Percentiles rank a stretch among this genome's conserved stretches.
Evolutionary conservation across 2,113 vertebrate species (phyloP).

Genomic region (Lamprologus speciosus): DNA sequence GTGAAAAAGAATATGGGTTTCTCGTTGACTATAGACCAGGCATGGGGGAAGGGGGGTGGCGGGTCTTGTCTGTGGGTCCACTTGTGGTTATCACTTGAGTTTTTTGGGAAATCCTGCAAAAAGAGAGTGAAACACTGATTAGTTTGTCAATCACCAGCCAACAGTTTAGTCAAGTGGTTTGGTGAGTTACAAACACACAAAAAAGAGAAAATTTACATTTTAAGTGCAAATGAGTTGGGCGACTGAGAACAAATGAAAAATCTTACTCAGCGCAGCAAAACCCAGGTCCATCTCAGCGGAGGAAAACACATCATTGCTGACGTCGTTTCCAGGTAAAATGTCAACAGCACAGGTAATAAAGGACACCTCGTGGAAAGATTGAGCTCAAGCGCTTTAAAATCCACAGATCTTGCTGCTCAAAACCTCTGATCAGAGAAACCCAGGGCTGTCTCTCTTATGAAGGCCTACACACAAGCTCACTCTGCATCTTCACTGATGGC

Average conservation of each 20-base stretch:
- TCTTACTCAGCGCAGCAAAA: not conserved
- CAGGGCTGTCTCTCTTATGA: slow-evolving; percentile 5
- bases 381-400: not conserved
- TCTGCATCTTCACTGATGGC: slow-evolving; percentile 35
- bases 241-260: not conserved
- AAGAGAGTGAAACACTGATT: not conserved
- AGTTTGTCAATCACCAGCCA: not conserved
- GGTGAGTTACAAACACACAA: not conserved
- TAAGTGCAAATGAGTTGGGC: not conserved
- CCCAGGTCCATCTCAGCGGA: not conserved
- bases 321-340: not conserved
- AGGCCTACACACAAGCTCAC: slow-evolving; percentile 12
- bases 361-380: not conserved
- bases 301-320: not conserved
- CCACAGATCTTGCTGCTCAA: not conserved
- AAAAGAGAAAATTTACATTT: not conserved
- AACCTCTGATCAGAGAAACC: not conserved
- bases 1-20: slow-evolving; percentile 39
- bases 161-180: not conserved
- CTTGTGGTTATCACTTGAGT: not conserved
- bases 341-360: not conserved
- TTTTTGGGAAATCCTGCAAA: slow-evolving; percentile 35
- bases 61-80: slow-evolving; percentile 45
- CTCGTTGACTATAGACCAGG: slow-evolving; percentile 54
- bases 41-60: slow-evolving; percentile 51